These are phyloP conservation scores for Metopia argyrocephala DNA, from an alignment of 2,888 invertebrate species.

Conservation along the genomic window DNA sequence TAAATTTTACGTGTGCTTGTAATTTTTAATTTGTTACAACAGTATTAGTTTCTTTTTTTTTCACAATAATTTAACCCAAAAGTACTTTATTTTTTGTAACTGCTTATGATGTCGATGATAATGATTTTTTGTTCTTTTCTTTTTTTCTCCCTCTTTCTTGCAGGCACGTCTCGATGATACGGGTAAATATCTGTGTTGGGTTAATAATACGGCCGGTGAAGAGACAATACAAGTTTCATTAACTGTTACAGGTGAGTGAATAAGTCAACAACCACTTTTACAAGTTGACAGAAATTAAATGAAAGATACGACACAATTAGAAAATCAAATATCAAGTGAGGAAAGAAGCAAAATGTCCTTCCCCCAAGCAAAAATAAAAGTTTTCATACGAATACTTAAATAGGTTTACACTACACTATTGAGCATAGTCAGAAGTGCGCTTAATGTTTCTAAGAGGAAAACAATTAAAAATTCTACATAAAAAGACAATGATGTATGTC, in stretches of 20 bases:
- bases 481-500: too few species aligned
- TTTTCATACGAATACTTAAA: too few species aligned
- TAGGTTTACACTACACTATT: background rate
- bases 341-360: background rate
- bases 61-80: too few species aligned
- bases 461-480: too few species aligned
- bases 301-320: background rate
- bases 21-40: too few species aligned
- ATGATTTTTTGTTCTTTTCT: background rate
- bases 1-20: too few species aligned
- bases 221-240: constrained; percentile 88
- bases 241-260: constrained; percentile 84
- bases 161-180: constrained; percentile 85
- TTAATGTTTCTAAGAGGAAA: background rate
- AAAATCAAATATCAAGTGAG: background rate
- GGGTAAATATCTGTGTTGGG: constrained; percentile 93
- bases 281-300: background rate
- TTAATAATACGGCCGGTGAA: constrained; percentile 92
- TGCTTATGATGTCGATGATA: background rate
- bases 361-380: background rate
- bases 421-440: background rate
- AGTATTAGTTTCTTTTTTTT: too few species aligned
- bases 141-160: constrained; percentile 16
- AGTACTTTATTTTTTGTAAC: too few species aligned
- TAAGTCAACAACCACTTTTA: background rate